phyloP scores from a whole-genome alignment of 2,113 vertebrate genomes.

The Istiophorus platypterus region DNA sequence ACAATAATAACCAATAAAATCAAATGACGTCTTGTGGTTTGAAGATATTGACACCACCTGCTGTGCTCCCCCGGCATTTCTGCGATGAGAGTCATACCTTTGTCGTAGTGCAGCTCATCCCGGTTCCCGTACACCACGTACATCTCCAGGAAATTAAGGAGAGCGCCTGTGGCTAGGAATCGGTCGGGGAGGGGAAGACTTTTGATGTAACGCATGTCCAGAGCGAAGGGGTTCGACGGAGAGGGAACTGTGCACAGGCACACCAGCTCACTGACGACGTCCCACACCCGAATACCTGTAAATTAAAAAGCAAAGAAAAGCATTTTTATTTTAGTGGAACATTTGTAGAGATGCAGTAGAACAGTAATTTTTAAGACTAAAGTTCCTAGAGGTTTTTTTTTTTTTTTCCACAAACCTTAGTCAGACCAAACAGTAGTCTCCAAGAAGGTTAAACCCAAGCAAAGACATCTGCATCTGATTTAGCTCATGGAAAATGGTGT shows the following conservation, averaged over 20 bases:
- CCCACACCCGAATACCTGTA: conserved; percentile 83
- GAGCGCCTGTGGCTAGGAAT: conserved; percentile 84
- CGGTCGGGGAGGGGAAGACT: conserved; percentile 81
- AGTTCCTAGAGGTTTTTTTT: conserved; percentile 31
- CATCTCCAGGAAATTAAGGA: conserved; percentile 84
- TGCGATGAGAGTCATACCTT: conserved; percentile 66
- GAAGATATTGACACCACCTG: not conserved
- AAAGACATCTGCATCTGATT: conserved; percentile 67
- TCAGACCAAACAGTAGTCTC: conserved; percentile 28
- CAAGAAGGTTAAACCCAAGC: conserved; percentile 10
- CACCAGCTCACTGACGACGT: conserved; percentile 85
- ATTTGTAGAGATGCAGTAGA: not conserved
- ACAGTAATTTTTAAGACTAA: not conserved
- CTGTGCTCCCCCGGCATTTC: too few relatives aligned
- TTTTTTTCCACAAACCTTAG: conserved; percentile 32
- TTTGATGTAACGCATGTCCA: conserved; percentile 84
- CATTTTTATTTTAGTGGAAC: not conserved
- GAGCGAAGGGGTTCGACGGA: conserved; percentile 84
- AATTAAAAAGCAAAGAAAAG: not conserved
- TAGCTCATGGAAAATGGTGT: conserved; percentile 63
- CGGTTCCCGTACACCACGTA: conserved; percentile 80
- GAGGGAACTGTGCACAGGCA: conserved; percentile 84
- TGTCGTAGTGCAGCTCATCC: conserved; percentile 81
- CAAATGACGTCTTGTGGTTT: not conserved
- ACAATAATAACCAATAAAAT: not conserved